phyloP scores from a whole-genome alignment of 2,888 invertebrate species.

The Salticus scenicus region DNA sequence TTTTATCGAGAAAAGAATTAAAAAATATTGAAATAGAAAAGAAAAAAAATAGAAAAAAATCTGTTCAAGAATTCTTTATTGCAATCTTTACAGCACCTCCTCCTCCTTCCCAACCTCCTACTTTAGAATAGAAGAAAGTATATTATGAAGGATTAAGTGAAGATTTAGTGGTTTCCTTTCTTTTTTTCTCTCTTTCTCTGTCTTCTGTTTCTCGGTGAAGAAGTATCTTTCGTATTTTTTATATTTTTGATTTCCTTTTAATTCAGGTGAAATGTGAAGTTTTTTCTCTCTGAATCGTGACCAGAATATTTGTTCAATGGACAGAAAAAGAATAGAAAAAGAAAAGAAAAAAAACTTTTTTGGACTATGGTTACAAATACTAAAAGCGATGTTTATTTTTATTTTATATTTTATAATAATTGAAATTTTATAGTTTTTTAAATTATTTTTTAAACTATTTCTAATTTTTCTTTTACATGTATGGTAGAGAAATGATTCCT shows the following conservation, averaged over 20 bases:
- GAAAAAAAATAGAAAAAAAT: background rate
- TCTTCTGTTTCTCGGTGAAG: slow-evolving; percentile 1
- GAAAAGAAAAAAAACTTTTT: too few species aligned
- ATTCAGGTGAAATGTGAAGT: background rate
- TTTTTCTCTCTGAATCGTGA: slow-evolving; percentile 5
- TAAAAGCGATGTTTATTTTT: too few species aligned
- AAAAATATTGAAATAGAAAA: background rate
- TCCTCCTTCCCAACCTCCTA: background rate
- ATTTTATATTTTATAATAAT: too few species aligned
- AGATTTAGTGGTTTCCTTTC: slow-evolving; percentile 61
- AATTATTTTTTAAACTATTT: too few species aligned
- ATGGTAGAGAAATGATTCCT: too few species aligned
- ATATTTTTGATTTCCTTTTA: slow-evolving; percentile 3
- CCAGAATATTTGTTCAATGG: background rate
- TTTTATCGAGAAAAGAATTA: slow-evolving; percentile 4
- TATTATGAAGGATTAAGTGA: slow-evolving; percentile 67
- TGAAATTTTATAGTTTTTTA: too few species aligned
- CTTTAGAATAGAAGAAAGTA: slow-evolving; percentile 38
- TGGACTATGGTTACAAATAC: too few species aligned
- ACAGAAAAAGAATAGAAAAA: too few species aligned
- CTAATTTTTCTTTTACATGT: too few species aligned
- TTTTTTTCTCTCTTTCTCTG: too few species aligned
- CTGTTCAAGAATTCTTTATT: slow-evolving; percentile 33
- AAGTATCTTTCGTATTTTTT: slow-evolving; percentile 3
- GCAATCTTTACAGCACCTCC: slow-evolving; percentile 14